These are phyloP conservation scores for Argopecten irradians DNA, from an alignment of 1,140 invertebrate genomes.

Conservation along the genomic window DNA sequence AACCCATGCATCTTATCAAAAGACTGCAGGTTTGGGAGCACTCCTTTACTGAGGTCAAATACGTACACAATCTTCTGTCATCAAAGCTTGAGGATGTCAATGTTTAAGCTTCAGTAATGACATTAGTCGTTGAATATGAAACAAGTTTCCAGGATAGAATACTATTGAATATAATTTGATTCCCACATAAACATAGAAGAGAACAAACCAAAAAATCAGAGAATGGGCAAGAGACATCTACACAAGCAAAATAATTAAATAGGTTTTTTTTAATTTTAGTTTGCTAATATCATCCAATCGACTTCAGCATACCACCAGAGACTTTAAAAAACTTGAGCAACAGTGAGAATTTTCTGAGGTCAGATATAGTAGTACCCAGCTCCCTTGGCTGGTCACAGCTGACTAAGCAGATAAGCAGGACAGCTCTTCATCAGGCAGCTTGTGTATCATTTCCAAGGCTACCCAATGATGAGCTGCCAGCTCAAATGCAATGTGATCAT, in stretches of 20 bases:
- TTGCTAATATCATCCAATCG: no score
- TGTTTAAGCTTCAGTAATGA: no score
- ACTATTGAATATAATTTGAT: no score
- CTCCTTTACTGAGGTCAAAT: background rate
- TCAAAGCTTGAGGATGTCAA: no score
- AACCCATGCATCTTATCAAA: background rate
- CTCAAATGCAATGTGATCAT: background rate
- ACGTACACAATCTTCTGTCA: background rate
- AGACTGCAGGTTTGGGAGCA: background rate
- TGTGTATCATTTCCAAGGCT: conserved; percentile 67
- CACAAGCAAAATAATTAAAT: no score
- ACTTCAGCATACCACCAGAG: background rate
- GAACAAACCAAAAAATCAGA: no score
- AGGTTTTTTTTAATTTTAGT: no score
- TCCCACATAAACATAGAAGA: no score
- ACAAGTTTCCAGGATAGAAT: no score
- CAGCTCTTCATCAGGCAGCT: conserved; percentile 78
- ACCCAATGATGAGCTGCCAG: conserved; percentile 72
- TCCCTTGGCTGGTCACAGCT: background rate
- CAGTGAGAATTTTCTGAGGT: conserved; percentile 20
- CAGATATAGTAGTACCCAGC: conserved; percentile 21
- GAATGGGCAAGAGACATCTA: no score
- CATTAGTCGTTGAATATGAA: no score
- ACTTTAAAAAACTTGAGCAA: background rate
- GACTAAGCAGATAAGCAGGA: conserved; percentile 51